A percentile compares a stretch with the other conserved stretches of the same genome.
Conservation (phyloP, 1,140 invertebrate genomes). For the Calliopsis andreniformis region DNA sequence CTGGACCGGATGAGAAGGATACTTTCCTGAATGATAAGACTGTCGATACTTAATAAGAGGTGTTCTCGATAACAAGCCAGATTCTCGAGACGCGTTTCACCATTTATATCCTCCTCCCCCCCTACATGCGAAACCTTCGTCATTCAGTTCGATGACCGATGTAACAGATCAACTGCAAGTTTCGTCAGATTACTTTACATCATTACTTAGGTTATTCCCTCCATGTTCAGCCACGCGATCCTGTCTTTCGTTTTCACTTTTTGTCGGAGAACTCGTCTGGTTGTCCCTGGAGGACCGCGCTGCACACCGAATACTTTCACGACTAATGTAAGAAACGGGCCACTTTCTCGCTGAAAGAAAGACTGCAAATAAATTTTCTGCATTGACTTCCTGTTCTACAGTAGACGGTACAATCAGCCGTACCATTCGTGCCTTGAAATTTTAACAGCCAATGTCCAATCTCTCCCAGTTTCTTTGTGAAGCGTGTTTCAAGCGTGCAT, state of each 20-base stretch:
- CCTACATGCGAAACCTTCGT: not conserved
- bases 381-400: slow-evolving; percentile 6
- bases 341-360: slow-evolving; percentile 16
- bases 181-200: not conserved
- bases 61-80: not conserved
- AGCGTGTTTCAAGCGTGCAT: not conserved
- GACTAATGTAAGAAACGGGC: not conserved
- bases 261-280: slow-evolving; percentile 59
- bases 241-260: slow-evolving; percentile 55
- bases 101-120: not conserved
- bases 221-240: slow-evolving; percentile 22
- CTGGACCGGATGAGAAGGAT: slow-evolving; percentile 50
- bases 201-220: slow-evolving; percentile 3
- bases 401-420: no score
- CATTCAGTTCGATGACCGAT: slow-evolving; percentile 29
- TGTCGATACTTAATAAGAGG: slow-evolving; percentile 25
- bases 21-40: slow-evolving; percentile 52
- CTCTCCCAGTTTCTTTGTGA: not conserved
- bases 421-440: no score
- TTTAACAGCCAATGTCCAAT: not conserved
- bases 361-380: not conserved
- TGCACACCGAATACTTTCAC: slow-evolving; percentile 39
- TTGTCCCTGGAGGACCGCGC: not conserved
- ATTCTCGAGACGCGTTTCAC: slow-evolving; percentile 15
- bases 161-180: not conserved